Percentiles rank a stretch among this genome's conserved stretches.
Evolutionary conservation across 2,113 vertebrate species (phyloP).

Genomic region (Gallinago jamesoni): DNA sequence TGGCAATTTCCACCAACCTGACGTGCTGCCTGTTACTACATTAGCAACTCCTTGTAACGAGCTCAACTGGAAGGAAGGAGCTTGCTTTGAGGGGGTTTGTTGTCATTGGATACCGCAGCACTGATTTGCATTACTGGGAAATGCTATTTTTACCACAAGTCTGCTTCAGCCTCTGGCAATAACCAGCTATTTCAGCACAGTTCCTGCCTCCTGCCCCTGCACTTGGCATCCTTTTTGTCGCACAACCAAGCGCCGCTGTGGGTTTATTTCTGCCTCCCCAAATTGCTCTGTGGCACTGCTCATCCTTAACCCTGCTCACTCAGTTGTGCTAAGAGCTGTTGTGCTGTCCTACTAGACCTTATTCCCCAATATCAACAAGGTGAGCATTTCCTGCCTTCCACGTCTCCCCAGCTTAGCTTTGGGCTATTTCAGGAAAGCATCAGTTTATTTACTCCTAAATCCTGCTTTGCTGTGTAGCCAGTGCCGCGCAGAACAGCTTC

Average conservation of each 20-base stretch:
- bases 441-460: background rate
- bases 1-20: background rate
- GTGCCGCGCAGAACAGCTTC: background rate
- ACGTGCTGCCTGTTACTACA: background rate
- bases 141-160: conserved; percentile 27
- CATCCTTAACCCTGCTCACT: background rate
- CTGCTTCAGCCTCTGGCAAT: conserved; percentile 52
- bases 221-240: background rate
- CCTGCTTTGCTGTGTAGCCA: background rate
- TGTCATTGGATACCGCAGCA: conserved; percentile 43
- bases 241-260: background rate
- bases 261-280: background rate
- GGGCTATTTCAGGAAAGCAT: background rate
- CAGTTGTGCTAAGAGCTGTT: background rate
- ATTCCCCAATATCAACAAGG: background rate
- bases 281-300: background rate
- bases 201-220: background rate
- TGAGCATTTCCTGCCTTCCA: background rate
- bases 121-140: conserved; percentile 26
- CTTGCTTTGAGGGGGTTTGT: conserved; percentile 25
- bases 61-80: background rate
- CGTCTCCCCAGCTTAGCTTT: background rate
- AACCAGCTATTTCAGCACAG: background rate
- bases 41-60: background rate
- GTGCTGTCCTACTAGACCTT: background rate